Conservation (phyloP, 2,113 vertebrate species). For the Hymenochirus boettgeri region DNA sequence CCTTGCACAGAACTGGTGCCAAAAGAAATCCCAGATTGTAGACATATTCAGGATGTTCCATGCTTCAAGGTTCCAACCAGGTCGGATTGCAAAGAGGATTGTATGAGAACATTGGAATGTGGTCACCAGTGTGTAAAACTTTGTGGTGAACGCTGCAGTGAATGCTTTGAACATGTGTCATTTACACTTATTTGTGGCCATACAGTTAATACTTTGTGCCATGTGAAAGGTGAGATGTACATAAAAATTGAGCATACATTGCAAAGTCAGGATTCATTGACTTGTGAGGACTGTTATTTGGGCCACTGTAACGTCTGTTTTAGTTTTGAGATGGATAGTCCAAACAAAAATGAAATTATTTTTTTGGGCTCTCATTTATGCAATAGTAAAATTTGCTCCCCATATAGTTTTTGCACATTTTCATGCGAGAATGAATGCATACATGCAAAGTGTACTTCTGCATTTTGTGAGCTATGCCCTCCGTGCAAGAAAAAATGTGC, state of each 20-base stretch:
- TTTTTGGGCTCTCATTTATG: constrained; percentile 47
- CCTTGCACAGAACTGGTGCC: constrained; percentile 36
- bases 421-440: constrained; percentile 41
- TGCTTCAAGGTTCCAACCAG: constrained; percentile 13
- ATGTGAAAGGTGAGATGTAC: constrained; percentile 23
- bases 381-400: constrained; percentile 15
- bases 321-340: constrained; percentile 27
- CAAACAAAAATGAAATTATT: not conserved
- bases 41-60: constrained; percentile 44
- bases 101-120: constrained; percentile 32
- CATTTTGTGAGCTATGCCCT: constrained; percentile 37
- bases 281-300: constrained; percentile 43
- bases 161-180: constrained; percentile 9
- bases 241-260: too few species aligned
- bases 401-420: constrained; percentile 25
- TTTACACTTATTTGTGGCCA: constrained; percentile 39
- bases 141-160: constrained; percentile 42
- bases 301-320: constrained; percentile 38
- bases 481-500: constrained; percentile 43
- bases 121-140: constrained; percentile 36
- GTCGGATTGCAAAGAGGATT: constrained; percentile 39
- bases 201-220: constrained; percentile 17
- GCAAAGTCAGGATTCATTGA: constrained; percentile 25
- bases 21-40: constrained; percentile 45
- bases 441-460: constrained; percentile 33